Conservation (phyloP, 2,113 vertebrate species). For the Hypomesus transpacificus region DNA sequence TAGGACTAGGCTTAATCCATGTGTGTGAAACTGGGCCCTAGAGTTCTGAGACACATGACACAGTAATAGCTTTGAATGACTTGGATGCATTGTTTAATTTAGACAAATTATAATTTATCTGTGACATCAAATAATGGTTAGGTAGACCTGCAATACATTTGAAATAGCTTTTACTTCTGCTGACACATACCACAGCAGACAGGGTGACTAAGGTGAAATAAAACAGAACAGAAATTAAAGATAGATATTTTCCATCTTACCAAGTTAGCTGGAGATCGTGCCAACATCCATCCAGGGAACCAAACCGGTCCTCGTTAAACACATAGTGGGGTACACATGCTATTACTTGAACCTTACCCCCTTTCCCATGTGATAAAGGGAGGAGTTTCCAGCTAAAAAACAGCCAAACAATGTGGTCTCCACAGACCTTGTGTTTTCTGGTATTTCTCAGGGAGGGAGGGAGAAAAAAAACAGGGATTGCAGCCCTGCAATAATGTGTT, state of each 20-base stretch:
- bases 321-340: constrained; percentile 25
- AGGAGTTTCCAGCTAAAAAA: constrained; percentile 45
- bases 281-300: constrained; percentile 41
- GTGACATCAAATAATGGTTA: no score
- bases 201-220: neutral
- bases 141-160: no score
- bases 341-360: constrained; percentile 30
- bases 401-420: constrained; percentile 25
- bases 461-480: constrained; percentile 31
- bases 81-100: no score
- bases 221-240: neutral
- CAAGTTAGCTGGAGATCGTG: constrained; percentile 30
- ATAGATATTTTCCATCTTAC: constrained; percentile 30
- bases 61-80: no score
- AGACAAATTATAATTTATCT: no score
- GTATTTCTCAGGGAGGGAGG: constrained; percentile 43
- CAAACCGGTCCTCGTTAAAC: constrained; percentile 15
- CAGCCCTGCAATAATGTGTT: constrained; percentile 33
- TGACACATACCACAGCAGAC: neutral
- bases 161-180: neutral
- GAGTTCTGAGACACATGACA: no score
- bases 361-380: constrained; percentile 56
- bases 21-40: no score
- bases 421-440: constrained; percentile 49
- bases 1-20: no score